These are phyloP conservation scores for Agrotis segetum DNA, from an alignment of 2,888 invertebrate genomes.

Conservation along the genomic window DNA sequence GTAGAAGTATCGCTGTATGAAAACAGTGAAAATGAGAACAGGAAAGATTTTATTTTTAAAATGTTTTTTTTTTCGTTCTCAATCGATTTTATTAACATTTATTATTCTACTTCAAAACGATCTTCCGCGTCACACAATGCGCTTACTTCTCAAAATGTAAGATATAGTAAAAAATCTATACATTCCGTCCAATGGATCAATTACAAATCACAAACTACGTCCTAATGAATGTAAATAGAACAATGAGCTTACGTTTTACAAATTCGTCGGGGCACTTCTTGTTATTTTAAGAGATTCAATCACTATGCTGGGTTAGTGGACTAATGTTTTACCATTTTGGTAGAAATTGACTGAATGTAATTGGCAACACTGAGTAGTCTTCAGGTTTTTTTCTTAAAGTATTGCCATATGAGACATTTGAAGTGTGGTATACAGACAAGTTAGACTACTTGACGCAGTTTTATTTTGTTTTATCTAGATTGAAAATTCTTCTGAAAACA, in stretches of 20 bases:
- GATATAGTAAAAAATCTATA: constrained; percentile 80
- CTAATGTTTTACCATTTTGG: constrained; percentile 32
- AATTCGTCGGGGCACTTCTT: constrained; percentile 87
- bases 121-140: constrained; percentile 58
- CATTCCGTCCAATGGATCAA: constrained; percentile 76
- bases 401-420: background rate
- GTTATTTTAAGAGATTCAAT: constrained; percentile 72
- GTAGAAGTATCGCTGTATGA: constrained; percentile 4
- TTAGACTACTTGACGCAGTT: background rate
- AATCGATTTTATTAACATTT: too few species aligned
- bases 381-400: background rate
- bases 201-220: constrained; percentile 84
- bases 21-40: background rate
- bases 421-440: background rate
- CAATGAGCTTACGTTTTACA: constrained; percentile 83
- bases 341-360: background rate
- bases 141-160: constrained; percentile 63
- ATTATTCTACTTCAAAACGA: constrained; percentile 41
- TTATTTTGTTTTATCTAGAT: background rate
- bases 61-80: background rate
- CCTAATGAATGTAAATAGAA: constrained; percentile 83
- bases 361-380: background rate
- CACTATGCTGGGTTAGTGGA: constrained; percentile 68
- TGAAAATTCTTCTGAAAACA: background rate
- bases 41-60: too few species aligned